Percentiles rank a stretch among this genome's conserved stretches.
phyloP scores from a whole-genome alignment of 2,113 vertebrate genomes.

The Isurus oxyrinchus region DNA sequence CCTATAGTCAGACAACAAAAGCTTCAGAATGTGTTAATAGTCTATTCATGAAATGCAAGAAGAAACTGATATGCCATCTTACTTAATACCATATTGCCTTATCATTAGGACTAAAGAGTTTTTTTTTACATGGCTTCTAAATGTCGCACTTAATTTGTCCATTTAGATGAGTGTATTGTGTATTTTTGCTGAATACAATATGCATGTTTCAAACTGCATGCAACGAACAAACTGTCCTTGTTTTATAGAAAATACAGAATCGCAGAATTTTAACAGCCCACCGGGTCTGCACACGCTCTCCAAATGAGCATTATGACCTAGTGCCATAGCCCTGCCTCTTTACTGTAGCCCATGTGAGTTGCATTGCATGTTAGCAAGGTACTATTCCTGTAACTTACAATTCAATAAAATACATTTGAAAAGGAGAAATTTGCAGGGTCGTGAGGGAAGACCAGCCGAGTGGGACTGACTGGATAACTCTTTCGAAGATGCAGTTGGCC shows the following conservation, averaged over 20 bases:
- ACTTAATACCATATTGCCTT: conserved; percentile 3
- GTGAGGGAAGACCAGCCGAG: background rate
- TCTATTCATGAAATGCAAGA: conserved; percentile 7
- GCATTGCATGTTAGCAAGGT: background rate
- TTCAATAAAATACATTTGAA: background rate
- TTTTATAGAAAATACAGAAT: background rate
- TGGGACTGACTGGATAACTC: background rate
- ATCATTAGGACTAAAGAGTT: background rate
- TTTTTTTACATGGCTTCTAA: background rate
- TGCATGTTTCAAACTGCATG: background rate
- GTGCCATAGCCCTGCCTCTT: too few relatives aligned
- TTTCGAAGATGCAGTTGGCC: background rate
- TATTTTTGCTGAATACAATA: background rate
- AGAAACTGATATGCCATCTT: background rate
- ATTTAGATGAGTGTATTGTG: background rate
- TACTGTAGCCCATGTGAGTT: background rate
- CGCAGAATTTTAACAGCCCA: too few relatives aligned
- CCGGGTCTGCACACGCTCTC: too few relatives aligned
- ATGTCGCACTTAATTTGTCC: background rate
- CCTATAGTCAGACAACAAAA: conserved; percentile 11
- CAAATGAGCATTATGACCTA: too few relatives aligned
- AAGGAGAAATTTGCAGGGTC: background rate
- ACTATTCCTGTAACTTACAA: background rate
- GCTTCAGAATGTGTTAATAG: background rate
- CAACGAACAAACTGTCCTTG: background rate